A percentile compares a stretch with the other conserved stretches of the same genome.
Conservation (phyloP, 2,797 vertebrate species). For the Melanotaenia nigrans region DNA sequence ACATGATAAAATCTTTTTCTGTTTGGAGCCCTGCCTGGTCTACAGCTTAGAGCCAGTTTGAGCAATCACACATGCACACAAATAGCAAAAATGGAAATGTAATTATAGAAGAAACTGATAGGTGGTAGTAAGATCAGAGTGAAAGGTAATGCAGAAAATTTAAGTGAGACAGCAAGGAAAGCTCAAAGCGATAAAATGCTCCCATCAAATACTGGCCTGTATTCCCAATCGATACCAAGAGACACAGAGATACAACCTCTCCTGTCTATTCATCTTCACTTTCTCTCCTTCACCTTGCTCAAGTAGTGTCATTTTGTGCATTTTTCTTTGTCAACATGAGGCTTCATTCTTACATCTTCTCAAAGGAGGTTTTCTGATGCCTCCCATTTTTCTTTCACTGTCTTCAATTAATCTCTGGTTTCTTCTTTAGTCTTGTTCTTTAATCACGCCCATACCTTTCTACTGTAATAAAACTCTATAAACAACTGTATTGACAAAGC, state of each 20-base stretch:
- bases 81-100: constrained; percentile 43
- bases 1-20: constrained; percentile 75
- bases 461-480: constrained; percentile 45
- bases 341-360: constrained; percentile 10
- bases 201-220: constrained; percentile 40
- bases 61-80: constrained; percentile 24
- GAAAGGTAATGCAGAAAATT: constrained; percentile 19
- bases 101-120: constrained; percentile 69
- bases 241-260: constrained; percentile 52
- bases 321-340: constrained; percentile 30
- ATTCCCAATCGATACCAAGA: constrained; percentile 66
- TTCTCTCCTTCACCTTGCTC: constrained; percentile 11
- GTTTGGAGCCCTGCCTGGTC: constrained; percentile 74
- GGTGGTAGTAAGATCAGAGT: constrained; percentile 51
- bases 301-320: not conserved
- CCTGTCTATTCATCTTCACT: constrained; percentile 45
- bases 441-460: constrained; percentile 39
- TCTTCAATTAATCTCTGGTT: constrained; percentile 45
- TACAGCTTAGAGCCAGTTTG: constrained; percentile 54
- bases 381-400: constrained; percentile 11
- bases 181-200: constrained; percentile 61
- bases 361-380: constrained; percentile 16
- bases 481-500: constrained; percentile 67
- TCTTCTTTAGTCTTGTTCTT: constrained; percentile 22
- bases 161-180: constrained; percentile 53